These are phyloP conservation scores for Notothenia coriiceps DNA, from an alignment of 2,113 vertebrate genomes.

Conservation along the genomic window DNA sequence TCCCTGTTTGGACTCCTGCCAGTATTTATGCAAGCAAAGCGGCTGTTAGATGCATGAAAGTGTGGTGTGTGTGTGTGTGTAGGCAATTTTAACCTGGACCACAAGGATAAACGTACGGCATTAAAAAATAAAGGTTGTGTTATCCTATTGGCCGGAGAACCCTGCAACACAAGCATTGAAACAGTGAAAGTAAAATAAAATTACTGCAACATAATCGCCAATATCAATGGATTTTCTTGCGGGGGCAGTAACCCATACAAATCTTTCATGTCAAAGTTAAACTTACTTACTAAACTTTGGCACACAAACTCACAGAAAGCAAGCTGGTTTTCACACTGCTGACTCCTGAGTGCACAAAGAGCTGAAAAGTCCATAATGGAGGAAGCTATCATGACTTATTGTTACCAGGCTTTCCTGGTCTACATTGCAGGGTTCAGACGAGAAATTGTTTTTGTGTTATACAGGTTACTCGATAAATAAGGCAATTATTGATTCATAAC, in stretches of 20 bases:
- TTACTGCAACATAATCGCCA: background rate
- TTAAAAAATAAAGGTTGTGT: slow-evolving; percentile 35
- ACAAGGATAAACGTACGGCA: slow-evolving; percentile 32
- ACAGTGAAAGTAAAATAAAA: background rate
- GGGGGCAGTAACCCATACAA: background rate
- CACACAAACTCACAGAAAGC: background rate
- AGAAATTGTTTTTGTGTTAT: too few relatives aligned
- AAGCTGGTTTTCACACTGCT: background rate
- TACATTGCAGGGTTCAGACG: too few relatives aligned
- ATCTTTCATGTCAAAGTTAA: background rate
- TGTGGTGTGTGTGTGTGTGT: slow-evolving; percentile 8
- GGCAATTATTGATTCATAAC: too few relatives aligned
- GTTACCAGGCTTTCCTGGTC: too few relatives aligned
- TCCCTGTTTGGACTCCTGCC: slow-evolving; percentile 66
- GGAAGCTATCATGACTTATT: background rate
- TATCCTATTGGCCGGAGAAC: background rate
- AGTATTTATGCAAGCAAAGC: slow-evolving; percentile 71
- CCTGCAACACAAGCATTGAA: background rate
- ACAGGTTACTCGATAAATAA: too few relatives aligned
- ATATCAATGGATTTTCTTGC: background rate
- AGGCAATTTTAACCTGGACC: slow-evolving; percentile 44
- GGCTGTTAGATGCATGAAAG: slow-evolving; percentile 59
- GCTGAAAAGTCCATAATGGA: background rate
- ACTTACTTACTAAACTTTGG: background rate
- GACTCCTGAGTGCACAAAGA: background rate